phyloP scores from a whole-genome alignment of 2,888 invertebrate species.

The Aphodius sticticus region DNA sequence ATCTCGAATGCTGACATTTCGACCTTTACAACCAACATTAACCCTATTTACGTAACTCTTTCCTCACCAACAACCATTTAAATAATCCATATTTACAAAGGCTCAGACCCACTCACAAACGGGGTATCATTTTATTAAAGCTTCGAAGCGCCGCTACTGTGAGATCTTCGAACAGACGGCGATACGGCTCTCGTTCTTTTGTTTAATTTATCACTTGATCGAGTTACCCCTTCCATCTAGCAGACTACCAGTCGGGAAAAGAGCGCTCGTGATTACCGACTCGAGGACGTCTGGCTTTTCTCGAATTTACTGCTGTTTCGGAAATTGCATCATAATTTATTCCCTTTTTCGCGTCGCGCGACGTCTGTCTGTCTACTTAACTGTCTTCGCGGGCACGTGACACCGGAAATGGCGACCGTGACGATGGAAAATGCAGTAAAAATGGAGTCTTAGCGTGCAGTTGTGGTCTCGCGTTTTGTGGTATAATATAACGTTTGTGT shows the following conservation, averaged over 20 bases:
- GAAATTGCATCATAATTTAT: not conserved
- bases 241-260: not conserved
- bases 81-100: not conserved
- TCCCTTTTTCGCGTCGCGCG: not conserved
- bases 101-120: too few species aligned
- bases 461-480: not conserved
- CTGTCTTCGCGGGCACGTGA: not conserved
- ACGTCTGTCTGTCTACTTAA: not conserved
- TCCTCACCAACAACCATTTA: not conserved
- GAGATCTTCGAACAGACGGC: not conserved
- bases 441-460: not conserved
- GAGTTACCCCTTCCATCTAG: not conserved
- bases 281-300: not conserved
- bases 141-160: not conserved
- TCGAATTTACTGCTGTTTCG: not conserved
- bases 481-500: too few species aligned
- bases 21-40: not conserved
- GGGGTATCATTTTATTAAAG: too few species aligned
- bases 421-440: not conserved
- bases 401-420: not conserved
- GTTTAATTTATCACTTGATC: not conserved
- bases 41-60: not conserved
- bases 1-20: not conserved
- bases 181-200: not conserved
- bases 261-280: not conserved